Evolutionary conservation across 2,888 invertebrate genomes (phyloP).

Genomic region (Patella caerulea): DNA sequence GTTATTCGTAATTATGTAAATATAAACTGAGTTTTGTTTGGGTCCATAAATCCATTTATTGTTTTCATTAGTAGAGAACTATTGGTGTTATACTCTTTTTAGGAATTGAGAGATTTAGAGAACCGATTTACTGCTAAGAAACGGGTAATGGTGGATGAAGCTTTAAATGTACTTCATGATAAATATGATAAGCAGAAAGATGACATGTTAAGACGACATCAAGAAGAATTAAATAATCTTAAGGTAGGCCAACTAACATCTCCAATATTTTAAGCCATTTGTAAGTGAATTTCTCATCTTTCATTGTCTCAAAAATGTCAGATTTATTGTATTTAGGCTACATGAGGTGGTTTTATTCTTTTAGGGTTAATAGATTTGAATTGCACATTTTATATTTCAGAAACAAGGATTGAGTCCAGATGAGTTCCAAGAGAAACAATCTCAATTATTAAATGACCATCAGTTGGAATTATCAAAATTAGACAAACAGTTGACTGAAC

Average conservation of each 20-base stretch:
- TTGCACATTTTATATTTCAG: slow-evolving; percentile 39
- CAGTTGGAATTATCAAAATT: slow-evolving; percentile 63
- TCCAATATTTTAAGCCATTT: too few species aligned
- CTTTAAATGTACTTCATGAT: slow-evolving; percentile 57
- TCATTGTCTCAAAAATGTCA: too few species aligned
- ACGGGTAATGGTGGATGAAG: slow-evolving; percentile 66
- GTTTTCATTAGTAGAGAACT: too few species aligned
- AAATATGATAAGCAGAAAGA: slow-evolving; percentile 61
- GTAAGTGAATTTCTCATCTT: too few species aligned
- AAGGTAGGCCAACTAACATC: slow-evolving; percentile 41
- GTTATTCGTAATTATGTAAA: not conserved
- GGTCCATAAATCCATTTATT: not conserved
- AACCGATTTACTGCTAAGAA: slow-evolving; percentile 61
- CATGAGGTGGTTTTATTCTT: too few species aligned
- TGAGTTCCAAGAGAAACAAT: slow-evolving; percentile 56
- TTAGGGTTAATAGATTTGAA: too few species aligned
- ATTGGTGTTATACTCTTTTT: not conserved
- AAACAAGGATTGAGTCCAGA: slow-evolving; percentile 60
- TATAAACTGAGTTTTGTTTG: not conserved
- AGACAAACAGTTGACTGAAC: slow-evolving; percentile 53
- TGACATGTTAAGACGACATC: slow-evolving; percentile 55
- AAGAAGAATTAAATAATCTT: slow-evolving; percentile 58
- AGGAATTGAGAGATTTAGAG: slow-evolving; percentile 64
- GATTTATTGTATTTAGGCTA: too few species aligned
- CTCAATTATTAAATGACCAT: slow-evolving; percentile 62